Conservation (phyloP, 2,888 invertebrate species). For the Drosophila mayaguana region DNA sequence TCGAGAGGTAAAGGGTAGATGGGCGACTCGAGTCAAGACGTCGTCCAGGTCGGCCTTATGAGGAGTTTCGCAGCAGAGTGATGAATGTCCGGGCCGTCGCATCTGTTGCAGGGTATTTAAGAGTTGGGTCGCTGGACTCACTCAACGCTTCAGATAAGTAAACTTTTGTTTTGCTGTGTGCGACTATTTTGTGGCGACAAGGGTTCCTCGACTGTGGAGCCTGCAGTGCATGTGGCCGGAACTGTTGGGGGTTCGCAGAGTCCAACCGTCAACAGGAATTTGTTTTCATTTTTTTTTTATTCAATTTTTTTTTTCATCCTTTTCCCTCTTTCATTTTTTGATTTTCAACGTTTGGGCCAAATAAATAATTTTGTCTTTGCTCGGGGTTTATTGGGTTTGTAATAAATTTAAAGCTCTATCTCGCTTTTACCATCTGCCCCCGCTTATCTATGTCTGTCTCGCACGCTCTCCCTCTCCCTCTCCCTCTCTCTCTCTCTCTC, state of each 20-base stretch:
- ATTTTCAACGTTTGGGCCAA: constrained; percentile 45
- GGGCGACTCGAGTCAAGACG: neutral
- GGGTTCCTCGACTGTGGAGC: neutral
- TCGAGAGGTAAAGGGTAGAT: neutral
- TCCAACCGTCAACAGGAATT: constrained; percentile 51
- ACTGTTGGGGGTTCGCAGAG: constrained; percentile 7
- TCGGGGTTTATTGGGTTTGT: constrained; percentile 51
- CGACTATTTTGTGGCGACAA: constrained; percentile 39
- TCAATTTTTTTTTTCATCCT: neutral
- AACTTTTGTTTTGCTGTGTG: constrained; percentile 64
- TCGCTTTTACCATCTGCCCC: neutral
- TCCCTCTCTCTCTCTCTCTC: neutral
- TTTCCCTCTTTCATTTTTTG: constrained; percentile 26
- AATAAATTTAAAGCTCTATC: constrained; percentile 66
- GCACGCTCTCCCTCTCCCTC: neutral
- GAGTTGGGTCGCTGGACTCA: neutral
- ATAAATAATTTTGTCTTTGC: constrained; percentile 68
- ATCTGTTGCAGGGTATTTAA: constrained; percentile 23
- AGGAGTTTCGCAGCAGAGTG: neutral
- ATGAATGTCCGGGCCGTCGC: neutral
- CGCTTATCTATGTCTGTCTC: neutral
- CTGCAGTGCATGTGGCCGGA: neutral
- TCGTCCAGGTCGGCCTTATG: neutral
- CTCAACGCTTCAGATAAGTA: constrained; percentile 45
- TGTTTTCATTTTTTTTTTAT: constrained; percentile 23